These are phyloP conservation scores for Pedicia rivosa DNA, from an alignment of 2,888 invertebrate species.

Conservation along the genomic window DNA sequence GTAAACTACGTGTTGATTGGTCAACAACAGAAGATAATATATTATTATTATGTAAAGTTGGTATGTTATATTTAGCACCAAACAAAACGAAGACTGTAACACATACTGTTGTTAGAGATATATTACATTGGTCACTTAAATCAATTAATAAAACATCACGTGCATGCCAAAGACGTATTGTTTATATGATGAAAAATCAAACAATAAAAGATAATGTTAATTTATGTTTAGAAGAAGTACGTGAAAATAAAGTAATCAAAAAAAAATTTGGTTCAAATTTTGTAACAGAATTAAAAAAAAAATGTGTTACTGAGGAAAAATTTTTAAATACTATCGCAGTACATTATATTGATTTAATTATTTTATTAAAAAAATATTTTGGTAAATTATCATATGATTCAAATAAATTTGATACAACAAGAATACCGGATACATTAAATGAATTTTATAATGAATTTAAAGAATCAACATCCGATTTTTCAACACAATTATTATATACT, in stretches of 20 bases:
- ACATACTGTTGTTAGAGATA: constrained; percentile 36
- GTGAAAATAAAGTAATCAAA: constrained; percentile 36
- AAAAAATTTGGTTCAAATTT: constrained; percentile 29
- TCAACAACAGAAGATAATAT: constrained; percentile 49
- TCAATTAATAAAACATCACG: constrained; percentile 50
- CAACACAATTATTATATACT: constrained; percentile 13
- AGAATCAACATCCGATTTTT: constrained; percentile 9
- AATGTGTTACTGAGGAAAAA: constrained; percentile 20
- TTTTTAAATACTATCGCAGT: constrained; percentile 21
- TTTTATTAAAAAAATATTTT: constrained; percentile 3
- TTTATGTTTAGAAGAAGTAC: constrained; percentile 42
- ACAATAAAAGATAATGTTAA: constrained; percentile 40
- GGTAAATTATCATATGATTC: not conserved
- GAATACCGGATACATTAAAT: constrained; percentile 22
- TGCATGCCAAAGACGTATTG: constrained; percentile 46
- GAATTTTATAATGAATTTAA: constrained; percentile 20
- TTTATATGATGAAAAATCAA: constrained; percentile 42
- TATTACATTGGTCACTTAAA: constrained; percentile 33
- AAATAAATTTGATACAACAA: constrained; percentile 9
- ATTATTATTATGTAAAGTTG: constrained; percentile 48
- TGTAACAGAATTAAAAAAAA: constrained; percentile 21
- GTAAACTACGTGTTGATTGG: constrained; percentile 45
- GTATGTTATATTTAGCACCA: constrained; percentile 31
- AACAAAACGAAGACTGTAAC: constrained; percentile 25
- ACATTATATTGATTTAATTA: constrained; percentile 13